Base-by-base conservation (phyloP, 2,888 invertebrate genomes). In the Mesorhabditis spiculigera region DNA sequence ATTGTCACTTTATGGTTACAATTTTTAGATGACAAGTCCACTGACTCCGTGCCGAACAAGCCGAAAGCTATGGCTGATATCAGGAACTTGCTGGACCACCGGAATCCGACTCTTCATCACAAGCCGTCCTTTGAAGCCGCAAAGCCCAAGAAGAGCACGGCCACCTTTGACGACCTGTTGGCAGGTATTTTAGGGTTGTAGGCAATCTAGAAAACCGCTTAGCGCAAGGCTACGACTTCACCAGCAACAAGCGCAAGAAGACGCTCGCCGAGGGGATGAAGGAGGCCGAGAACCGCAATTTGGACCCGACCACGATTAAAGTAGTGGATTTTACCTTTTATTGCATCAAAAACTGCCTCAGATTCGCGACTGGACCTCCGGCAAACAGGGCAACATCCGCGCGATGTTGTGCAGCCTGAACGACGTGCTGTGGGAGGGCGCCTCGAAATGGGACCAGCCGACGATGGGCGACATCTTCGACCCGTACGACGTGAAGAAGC, bases 401-500 rank as follows among this genome's bases (percentile, higher is more conserved):
- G 96, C 97, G 0, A 88, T 99, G 43, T 88, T 99, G 43, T 95
- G 96, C 86, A 94, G 96, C 0, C 90, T 99, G 86, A 94, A 96
- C 86, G 92, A 92, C 0, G 92, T 84, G 6, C 75, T 85, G 5
- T 85, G 85, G 85, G 80, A 80, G 44, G 95, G 93, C 67, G 92
- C 87, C 70, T 83, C 92, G 44, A 92, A 93, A 82, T 98, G 97
- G 97, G 90, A 91, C 75, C 92, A 92, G 81, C 92, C 92, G 83
- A 93, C 94, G 86, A 97, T 99, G 95, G 91, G 94, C 84, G 93
- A 95, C 79, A 89, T 98, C 63, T 93, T 99, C 43, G 90, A 93
- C 0, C 90, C 94, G 4, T 91, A 91, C 0, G 95, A 97, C 88
- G 97, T 98, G 62, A 98, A 97, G 87, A 94, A 95, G 85, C 91